Base-by-base conservation (phyloP, 2,113 vertebrate species). In the Girardinichthys multiradiatus region DNA sequence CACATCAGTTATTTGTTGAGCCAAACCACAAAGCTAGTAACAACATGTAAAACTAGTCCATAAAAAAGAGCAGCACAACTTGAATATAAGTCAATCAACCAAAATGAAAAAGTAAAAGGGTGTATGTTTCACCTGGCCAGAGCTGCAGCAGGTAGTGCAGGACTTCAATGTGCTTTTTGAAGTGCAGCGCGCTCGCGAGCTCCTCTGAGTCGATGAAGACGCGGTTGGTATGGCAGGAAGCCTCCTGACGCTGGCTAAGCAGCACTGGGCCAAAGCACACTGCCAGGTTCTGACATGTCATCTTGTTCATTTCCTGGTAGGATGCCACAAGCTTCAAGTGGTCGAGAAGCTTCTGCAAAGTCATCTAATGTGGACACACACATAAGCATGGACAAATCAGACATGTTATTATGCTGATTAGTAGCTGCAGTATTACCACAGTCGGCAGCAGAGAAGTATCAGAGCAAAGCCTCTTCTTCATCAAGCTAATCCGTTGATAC, bases 161-260 rank as follows among this genome's bases (percentile, higher is more conserved):
- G 79, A 99, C 97, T 77, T 99, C 97, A 35, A 99, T 99, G 91
- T 99, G 98, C 79, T 99, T 99, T 85, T 99, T 99, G 95, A 99
- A 99, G 91, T 99, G 96, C 90, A 99, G 93, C 13, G 97, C 98
- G 81, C 95, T 98, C 31, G 98, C 97, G 58, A 99, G 95, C 89
- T 99, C 97, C 92, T 99, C 97, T 0, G 97, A 99, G 90, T 99
- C 97, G 29, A 95, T 96, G 89, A 99, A 99, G 81, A 99, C 95
- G 57, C 97, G 94, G 92, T 97, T 97, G 86, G 95, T 96, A 83
- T 97, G 96, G 70, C 93, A 95, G 27, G 93, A 95, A 45, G 96
- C 95, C 73, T 99, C 97, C 93, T 99, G 98, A 15, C 94, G 94
- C 90, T 98, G 97, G 90, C 96, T 99, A 70, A 99, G 93, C 63